Conservation (phyloP, 2,888 invertebrate genomes). For the Scaptomyza flava region DNA sequence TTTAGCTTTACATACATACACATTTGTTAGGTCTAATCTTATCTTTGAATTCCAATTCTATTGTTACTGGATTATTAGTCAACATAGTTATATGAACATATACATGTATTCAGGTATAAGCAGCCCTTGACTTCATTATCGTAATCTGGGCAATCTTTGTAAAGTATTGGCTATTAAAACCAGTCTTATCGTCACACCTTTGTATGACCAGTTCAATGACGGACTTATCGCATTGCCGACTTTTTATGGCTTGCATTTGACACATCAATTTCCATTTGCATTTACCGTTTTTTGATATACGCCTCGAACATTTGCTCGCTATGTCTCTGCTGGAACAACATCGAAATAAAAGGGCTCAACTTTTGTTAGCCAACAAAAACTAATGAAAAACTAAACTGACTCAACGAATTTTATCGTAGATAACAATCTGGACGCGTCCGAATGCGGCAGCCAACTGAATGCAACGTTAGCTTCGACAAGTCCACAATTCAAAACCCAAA, state of each 20-base stretch:
- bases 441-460: constrained; percentile 62
- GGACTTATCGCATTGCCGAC: constrained; percentile 30
- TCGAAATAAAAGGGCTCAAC: constrained; percentile 39
- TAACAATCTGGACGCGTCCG: constrained; percentile 44
- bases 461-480: constrained; percentile 44
- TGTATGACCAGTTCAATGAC: constrained; percentile 31
- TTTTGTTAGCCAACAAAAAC: constrained; percentile 9
- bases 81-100: not conserved
- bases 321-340: constrained; percentile 65
- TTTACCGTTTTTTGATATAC: constrained; percentile 80
- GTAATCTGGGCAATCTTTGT: constrained; percentile 37
- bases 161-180: constrained; percentile 36
- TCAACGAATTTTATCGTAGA: constrained; percentile 16
- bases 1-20: not conserved
- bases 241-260: constrained; percentile 41
- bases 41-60: constrained; percentile 24
- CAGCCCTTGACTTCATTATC: constrained; percentile 14
- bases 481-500: constrained; percentile 25
- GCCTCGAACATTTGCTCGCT: constrained; percentile 77
- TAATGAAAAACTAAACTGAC: not conserved
- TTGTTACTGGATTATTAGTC: constrained; percentile 9
- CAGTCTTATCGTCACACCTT: constrained; percentile 24
- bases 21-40: constrained; percentile 14
- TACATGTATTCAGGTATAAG: not conserved
- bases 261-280: constrained; percentile 14